phyloP scores from a whole-genome alignment of 2,888 invertebrate species.

The Bombyx huttoni region DNA sequence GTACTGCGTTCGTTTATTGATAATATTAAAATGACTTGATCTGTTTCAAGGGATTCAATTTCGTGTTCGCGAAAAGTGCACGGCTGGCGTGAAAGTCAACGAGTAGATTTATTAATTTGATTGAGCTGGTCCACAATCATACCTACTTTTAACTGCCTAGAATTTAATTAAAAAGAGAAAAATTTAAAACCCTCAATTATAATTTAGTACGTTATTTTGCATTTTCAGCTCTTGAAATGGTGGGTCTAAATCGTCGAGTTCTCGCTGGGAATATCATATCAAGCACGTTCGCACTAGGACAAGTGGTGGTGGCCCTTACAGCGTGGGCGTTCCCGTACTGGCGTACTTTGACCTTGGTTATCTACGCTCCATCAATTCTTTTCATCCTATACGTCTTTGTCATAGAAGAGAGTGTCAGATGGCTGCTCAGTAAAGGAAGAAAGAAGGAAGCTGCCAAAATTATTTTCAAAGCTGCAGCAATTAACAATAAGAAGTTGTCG shows the following conservation, averaged over 20 bases:
- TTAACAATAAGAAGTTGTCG: constrained; percentile 50
- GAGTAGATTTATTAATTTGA: no score
- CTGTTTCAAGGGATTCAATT: no score
- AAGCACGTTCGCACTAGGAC: constrained; percentile 77
- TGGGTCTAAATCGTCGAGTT: constrained; percentile 76
- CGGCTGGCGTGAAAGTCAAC: no score
- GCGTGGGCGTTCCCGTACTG: constrained; percentile 78
- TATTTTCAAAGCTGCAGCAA: constrained; percentile 59
- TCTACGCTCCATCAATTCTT: constrained; percentile 76
- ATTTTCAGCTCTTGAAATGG: constrained; percentile 76
- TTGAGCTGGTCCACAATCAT: no score
- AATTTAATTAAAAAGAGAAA: no score
- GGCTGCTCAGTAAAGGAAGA: constrained; percentile 76
- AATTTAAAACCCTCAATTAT: no score
- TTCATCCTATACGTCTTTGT: constrained; percentile 75
- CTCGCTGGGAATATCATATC: constrained; percentile 77
- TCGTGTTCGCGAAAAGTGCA: no score
- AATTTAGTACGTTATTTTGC: not conserved
- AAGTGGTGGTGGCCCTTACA: constrained; percentile 72
- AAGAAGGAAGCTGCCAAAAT: constrained; percentile 66
- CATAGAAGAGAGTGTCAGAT: constrained; percentile 77
- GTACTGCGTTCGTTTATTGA: no score
- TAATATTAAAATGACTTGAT: no score
- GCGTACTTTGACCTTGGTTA: constrained; percentile 72
- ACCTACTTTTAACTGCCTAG: no score